These are phyloP conservation scores for Phycodurus eques DNA, from an alignment of 2,113 vertebrate species.

Conservation along the genomic window DNA sequence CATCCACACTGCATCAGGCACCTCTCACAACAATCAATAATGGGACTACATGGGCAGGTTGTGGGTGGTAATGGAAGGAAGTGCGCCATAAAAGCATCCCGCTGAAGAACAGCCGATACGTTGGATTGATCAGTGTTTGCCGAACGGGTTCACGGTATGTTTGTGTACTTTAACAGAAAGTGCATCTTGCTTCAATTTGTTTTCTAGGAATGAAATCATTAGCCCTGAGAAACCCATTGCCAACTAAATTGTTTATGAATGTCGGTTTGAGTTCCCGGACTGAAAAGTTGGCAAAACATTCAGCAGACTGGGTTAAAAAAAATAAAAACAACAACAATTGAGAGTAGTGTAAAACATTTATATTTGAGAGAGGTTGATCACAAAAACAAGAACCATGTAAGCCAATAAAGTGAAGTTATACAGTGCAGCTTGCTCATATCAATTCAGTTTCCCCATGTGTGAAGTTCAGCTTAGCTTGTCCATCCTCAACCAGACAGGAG, in stretches of 20 bases:
- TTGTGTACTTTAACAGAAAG: slow-evolving; percentile 24
- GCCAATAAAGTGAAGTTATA: background rate
- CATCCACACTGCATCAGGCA: slow-evolving; percentile 20
- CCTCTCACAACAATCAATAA: slow-evolving; percentile 51
- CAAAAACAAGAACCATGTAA: background rate
- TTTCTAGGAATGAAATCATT: too few relatives aligned
- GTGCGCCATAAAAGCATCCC: slow-evolving; percentile 49
- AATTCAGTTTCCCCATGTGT: background rate
- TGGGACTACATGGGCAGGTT: slow-evolving; percentile 38
- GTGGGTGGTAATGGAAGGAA: slow-evolving; percentile 63
- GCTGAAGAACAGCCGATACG: slow-evolving; percentile 20
- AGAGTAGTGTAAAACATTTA: background rate
- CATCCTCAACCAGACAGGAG: background rate
- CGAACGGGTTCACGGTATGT: slow-evolving; percentile 10
- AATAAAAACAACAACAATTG: background rate
- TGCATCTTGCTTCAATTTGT: slow-evolving; percentile 12
- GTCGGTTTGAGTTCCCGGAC: slow-evolving; percentile 14
- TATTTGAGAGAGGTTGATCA: background rate
- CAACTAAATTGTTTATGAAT: slow-evolving; percentile 38
- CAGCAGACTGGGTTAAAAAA: background rate
- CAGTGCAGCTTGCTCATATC: background rate
- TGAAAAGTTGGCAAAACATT: slow-evolving; percentile 19
- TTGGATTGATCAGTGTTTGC: slow-evolving; percentile 12
- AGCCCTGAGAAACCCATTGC: slow-evolving; percentile 29
- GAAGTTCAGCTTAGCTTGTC: background rate